Percentiles rank a stretch among this genome's conserved stretches.
phyloP scores from a whole-genome alignment of 1,140 invertebrate genomes.

The Paracyclopina nana region DNA sequence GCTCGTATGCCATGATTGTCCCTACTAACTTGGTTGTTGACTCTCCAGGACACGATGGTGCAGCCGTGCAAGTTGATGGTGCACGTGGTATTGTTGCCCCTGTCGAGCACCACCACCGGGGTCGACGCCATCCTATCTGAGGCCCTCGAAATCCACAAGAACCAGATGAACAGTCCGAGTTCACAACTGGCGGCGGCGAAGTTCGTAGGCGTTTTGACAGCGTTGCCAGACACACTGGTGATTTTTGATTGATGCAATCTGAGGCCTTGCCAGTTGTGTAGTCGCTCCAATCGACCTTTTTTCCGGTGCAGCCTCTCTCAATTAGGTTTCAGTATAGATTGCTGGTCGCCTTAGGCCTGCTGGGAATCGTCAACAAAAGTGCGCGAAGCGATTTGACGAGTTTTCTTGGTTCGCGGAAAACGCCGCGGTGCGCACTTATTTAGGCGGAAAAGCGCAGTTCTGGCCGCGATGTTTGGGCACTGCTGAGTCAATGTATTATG shows the following conservation, averaged over 20 bases:
- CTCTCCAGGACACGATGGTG: conserved; percentile 79
- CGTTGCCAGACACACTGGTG: neutral
- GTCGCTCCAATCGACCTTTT: no score
- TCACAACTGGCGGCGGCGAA: no score
- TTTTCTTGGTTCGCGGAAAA: neutral
- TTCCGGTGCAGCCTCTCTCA: no score
- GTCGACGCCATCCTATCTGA: conserved; percentile 12
- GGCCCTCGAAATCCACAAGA: no score
- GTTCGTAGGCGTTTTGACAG: neutral
- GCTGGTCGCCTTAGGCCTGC: neutral
- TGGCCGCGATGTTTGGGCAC: neutral
- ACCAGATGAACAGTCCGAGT: no score
- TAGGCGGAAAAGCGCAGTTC: neutral
- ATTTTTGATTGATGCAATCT: neutral
- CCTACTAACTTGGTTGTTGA: conserved; percentile 84
- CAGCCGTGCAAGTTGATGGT: conserved; percentile 84
- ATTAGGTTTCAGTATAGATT: no score
- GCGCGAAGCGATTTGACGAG: neutral
- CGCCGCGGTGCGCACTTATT: neutral
- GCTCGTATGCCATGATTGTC: conserved; percentile 83
- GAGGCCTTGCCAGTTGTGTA: neutral
- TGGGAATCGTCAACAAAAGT: neutral
- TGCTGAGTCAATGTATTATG: no score
- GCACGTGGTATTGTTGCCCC: conserved; percentile 83
- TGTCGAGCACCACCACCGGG: conserved; percentile 61